Conservation (phyloP, 1,140 invertebrate species). For the Globodera ellingtonae region DNA sequence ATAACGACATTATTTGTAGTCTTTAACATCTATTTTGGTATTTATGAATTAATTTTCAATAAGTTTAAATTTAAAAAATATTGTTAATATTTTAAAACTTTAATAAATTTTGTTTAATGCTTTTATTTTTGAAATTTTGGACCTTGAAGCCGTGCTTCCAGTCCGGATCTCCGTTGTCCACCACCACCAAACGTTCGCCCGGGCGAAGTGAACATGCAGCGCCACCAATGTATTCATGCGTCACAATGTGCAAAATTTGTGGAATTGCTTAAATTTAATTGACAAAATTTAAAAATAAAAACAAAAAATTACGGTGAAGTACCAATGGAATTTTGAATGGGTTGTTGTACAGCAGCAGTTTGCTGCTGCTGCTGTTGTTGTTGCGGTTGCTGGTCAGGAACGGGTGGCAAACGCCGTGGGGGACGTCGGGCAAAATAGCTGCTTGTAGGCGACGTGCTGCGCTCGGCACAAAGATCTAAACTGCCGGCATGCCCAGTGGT, state of each 20-base stretch:
- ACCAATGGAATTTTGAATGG: neutral
- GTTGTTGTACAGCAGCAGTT: neutral
- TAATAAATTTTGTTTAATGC: too few relatives aligned
- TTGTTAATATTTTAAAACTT: too few relatives aligned
- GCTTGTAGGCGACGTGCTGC: slow-evolving; percentile 1
- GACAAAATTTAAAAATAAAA: neutral
- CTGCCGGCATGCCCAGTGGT: neutral
- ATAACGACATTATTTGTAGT: too few relatives aligned
- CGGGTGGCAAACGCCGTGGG: neutral
- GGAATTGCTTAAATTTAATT: neutral
- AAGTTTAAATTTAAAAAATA: too few relatives aligned
- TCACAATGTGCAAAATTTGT: slow-evolving; percentile 53
- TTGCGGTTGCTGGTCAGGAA: neutral
- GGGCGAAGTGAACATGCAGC: slow-evolving; percentile 42
- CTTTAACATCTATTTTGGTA: too few relatives aligned
- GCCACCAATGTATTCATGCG: slow-evolving; percentile 55
- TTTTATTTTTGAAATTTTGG: too few relatives aligned
- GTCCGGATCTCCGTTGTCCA: slow-evolving; percentile 65
- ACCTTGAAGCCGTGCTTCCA: slow-evolving; percentile 63
- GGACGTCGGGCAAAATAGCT: neutral
- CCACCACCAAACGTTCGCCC: slow-evolving; percentile 56
- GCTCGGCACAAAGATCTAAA: neutral
- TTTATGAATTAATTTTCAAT: too few relatives aligned
- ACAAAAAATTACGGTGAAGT: neutral
- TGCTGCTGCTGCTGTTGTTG: neutral